Evolutionary conservation across 2,797 vertebrate species (phyloP), one percentile per base, ranked within the genome.

Genomic region (Sebastes umbrosus): DNA sequence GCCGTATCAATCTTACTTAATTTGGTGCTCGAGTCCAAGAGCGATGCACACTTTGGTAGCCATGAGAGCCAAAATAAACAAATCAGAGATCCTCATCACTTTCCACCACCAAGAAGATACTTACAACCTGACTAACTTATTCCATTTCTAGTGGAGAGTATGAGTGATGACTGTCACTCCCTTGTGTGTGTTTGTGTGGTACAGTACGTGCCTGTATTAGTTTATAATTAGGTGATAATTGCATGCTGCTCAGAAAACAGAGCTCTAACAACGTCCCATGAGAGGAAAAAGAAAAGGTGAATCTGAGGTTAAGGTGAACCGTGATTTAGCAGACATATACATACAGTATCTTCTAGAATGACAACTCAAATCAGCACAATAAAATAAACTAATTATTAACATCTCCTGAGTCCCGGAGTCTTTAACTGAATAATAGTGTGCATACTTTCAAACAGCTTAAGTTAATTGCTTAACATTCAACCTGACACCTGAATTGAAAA

Each of bases 201-300:
- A 46, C 11, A 22, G n/a, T 34, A 34, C 4, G 3, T 43, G 12
- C 16, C 4, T 58, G 32, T 59, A 63, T 73, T 76, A 20, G 34
- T 43, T 58, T 75, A 36, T 80, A 87, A 86, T 82, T 63, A 85
- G 77, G 80, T 78, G 79, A 87, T 81, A 85, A 87, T 46, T 82
- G 55, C 12, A 63, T 29, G 57, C 52, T 73, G 68, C 58, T 79
- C 16, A 39, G 8, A 78, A 13, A 82, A 75, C 57, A 79, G 55
- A 60, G 4, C 55, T 83, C 84, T 89, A 91, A 89, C 80, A 83
- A 90, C 18, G 69, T 78, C 87, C 84, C 80, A 66, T 2, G 79
- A 74, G 77, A 46, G 9, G 39, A 31, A 14, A 70, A 59, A 60
- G 18, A 31, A 64, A 32, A 74, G 64, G 18, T 11, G 8, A 73